These are phyloP conservation scores for Takifugu rubripes DNA, from an alignment of 2,797 vertebrate species.

Conservation along the genomic window DNA sequence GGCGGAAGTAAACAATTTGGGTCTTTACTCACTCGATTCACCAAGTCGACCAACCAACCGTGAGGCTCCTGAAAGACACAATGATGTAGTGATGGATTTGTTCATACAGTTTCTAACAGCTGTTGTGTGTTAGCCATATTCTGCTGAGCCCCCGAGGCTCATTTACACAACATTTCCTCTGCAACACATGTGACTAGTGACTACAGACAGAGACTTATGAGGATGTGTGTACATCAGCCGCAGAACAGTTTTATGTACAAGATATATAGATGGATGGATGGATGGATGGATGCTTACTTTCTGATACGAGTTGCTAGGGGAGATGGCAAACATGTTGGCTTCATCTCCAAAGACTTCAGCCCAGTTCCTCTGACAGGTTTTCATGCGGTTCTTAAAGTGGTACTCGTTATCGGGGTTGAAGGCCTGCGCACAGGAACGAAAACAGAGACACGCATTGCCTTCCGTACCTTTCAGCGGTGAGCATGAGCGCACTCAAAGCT, in stretches of 20 bases:
- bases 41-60: slow-evolving; percentile 98
- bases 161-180: slow-evolving; percentile 36
- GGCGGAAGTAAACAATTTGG: background rate
- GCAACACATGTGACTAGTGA: slow-evolving; percentile 6
- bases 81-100: slow-evolving; percentile 9
- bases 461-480: background rate
- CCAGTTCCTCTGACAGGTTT: slow-evolving; percentile 96
- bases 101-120: slow-evolving; percentile 39
- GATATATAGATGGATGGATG: too few relatives aligned
- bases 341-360: slow-evolving; percentile 95
- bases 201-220: slow-evolving; percentile 29
- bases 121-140: slow-evolving; percentile 54
- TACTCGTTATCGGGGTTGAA: slow-evolving; percentile 99
- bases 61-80: slow-evolving; percentile 88
- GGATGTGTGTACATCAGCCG: slow-evolving; percentile 12
- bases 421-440: slow-evolving; percentile 73
- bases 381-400: slow-evolving; percentile 99
- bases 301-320: slow-evolving; percentile 88
- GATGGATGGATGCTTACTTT: slow-evolving; percentile 73
- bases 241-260: background rate
- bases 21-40: slow-evolving; percentile 86
- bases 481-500: too few relatives aligned
- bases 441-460: background rate
- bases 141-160: slow-evolving; percentile 22
- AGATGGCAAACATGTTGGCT: slow-evolving; percentile 89